Conservation (phyloP, 1,140 invertebrate species). For the Hestina assimilis region DNA sequence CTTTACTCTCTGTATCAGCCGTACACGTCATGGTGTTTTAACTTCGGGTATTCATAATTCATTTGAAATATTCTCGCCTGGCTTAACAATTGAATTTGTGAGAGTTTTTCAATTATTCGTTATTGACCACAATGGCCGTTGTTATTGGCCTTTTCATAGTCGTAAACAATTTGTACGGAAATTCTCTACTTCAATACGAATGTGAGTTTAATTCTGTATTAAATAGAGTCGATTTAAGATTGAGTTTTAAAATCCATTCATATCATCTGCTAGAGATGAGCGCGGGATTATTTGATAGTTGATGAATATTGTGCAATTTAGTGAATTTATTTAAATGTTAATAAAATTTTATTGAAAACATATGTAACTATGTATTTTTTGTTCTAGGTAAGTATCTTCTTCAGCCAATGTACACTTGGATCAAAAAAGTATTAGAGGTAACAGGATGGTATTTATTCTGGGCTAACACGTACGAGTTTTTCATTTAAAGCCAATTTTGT, state of each 20-base stretch:
- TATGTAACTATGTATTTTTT: too few relatives aligned
- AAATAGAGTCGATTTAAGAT: conserved; percentile 28
- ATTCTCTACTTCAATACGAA: background rate
- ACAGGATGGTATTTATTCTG: too few relatives aligned
- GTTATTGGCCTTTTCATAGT: conserved; percentile 56
- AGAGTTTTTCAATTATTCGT: conserved; percentile 69
- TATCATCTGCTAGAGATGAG: too few relatives aligned
- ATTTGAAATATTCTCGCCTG: conserved; percentile 48
- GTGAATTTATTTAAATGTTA: too few relatives aligned
- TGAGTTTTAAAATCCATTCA: too few relatives aligned
- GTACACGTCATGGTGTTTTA: conserved; percentile 35
- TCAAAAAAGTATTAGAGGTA: background rate
- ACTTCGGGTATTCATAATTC: conserved; percentile 54
- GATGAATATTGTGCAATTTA: too few relatives aligned
- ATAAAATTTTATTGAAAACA: too few relatives aligned
- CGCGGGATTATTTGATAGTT: too few relatives aligned
- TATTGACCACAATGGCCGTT: conserved; percentile 62
- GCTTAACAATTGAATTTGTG: conserved; percentile 62
- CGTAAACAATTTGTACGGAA: conserved; percentile 51
- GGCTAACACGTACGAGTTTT: too few relatives aligned
- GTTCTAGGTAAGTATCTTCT: conserved; percentile 48
- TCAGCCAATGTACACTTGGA: background rate
- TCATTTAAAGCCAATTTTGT: too few relatives aligned
- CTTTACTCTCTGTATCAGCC: conserved; percentile 24
- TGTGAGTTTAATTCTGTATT: conserved; percentile 24